Conservation (phyloP, 2,888 invertebrate species). For the Slavum lentiscoides region DNA sequence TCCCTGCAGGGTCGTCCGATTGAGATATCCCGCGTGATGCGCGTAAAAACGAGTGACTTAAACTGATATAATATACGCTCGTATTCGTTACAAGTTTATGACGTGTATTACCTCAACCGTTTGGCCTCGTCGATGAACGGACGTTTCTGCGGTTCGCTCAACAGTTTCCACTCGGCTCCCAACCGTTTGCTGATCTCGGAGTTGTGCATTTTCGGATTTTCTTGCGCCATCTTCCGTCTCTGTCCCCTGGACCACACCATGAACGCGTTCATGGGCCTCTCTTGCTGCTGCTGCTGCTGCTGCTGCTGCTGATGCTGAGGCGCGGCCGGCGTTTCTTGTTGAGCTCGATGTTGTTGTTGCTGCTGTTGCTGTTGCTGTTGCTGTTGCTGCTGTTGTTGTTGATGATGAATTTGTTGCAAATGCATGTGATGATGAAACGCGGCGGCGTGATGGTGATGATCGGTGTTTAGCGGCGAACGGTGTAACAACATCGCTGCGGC, state of each 20-base stretch:
- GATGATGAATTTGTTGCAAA: conserved; percentile 38
- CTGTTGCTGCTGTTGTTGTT: conserved; percentile 40
- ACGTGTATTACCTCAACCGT: conserved; percentile 66
- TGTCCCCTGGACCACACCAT: conserved; percentile 97
- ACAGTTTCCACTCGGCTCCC: conserved; percentile 89
- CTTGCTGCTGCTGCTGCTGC: conserved; percentile 74
- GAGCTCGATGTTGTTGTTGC: conserved; percentile 73
- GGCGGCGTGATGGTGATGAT: conserved; percentile 10
- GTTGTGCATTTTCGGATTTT: conserved; percentile 98
- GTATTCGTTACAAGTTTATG: too few species aligned
- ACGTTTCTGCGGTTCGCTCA: conserved; percentile 83
- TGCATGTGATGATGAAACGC: conserved; percentile 36
- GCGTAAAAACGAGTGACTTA: too few species aligned
- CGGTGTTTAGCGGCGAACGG: not conserved
- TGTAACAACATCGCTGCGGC: conserved; percentile 48
- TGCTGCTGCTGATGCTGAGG: conserved; percentile 40
- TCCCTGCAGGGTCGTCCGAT: too few species aligned
- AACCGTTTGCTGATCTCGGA: conserved; percentile 93
- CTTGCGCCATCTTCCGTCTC: conserved; percentile 92
- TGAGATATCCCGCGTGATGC: too few species aligned
- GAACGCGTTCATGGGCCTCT: conserved; percentile 97
- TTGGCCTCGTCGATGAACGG: conserved; percentile 97
- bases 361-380: conserved; percentile 39
- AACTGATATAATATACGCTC: too few species aligned
- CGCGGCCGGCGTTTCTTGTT: conserved; percentile 59